Percentiles rank a stretch among this genome's conserved stretches.
Evolutionary conservation across 2,797 vertebrate species (phyloP).

Genomic region (Hemitrygon akajei): DNA sequence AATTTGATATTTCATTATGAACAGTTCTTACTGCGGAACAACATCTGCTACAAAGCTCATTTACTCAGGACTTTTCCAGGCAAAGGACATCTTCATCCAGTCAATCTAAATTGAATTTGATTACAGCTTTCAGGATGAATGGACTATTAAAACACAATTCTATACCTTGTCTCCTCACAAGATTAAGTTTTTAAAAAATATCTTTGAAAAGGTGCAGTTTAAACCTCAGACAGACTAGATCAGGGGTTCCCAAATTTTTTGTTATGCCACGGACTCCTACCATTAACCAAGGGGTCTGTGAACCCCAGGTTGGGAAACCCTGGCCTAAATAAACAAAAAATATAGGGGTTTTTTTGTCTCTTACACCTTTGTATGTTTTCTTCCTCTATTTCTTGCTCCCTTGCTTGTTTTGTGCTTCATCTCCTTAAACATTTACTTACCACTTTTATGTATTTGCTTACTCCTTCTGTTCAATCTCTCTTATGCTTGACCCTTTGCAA

Average conservation of each 20-base stretch:
- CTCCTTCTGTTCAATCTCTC: no score
- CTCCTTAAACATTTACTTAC: no score
- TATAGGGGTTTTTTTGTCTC: no score
- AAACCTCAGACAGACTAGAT: neutral
- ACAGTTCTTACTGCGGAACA: neutral
- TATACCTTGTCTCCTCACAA: neutral
- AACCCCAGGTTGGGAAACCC: no score
- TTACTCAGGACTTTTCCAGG: neutral
- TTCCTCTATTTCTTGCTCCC: no score
- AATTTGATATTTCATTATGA: neutral
- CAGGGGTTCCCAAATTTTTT: no score
- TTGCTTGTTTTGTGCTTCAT: no score
- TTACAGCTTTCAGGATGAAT: neutral
- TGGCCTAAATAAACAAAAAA: neutral
- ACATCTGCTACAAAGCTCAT: neutral
- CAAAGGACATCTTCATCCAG: neutral
- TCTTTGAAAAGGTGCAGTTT: neutral
- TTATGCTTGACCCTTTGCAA: no score
- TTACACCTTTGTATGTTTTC: no score
- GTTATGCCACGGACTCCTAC: no score
- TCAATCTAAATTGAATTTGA: conserved; percentile 11
- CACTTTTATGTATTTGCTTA: no score
- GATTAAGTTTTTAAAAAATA: neutral
- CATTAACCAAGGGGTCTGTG: no score
- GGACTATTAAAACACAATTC: neutral